Base-by-base conservation (phyloP, 2,113 vertebrate species). In the Syrrhaptes paradoxus region DNA sequence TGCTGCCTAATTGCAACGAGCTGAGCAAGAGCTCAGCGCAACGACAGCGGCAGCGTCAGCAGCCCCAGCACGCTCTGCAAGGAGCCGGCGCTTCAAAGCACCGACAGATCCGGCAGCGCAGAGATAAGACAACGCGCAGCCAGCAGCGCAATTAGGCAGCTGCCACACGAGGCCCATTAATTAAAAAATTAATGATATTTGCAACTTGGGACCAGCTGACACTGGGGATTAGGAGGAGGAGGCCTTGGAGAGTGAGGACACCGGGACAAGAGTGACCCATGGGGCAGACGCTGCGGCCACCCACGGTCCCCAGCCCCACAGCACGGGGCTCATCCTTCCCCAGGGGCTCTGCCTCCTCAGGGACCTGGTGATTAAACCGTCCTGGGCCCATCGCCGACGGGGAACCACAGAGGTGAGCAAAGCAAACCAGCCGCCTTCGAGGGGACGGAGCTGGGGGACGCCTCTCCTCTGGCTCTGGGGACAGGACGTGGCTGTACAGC, bases 41-140 rank as follows among this genome's bases (percentile, higher is more conserved):
- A 36, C 5, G 2, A 14, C 94, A 57, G 34, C 4, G 2, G 82
- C 89, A 54, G 85, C 58, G 66, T 92, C 94, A 96, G 95, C 93
- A 94, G 93, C 43, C 71, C 83, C 77, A 2, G 82, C 76, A 17
- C 16, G 13, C 75, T 68, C 95, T 7, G 77, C 90, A 12, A 78
- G 74, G 75, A 91, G 87, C 90, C 8, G 10, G 54, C 7, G 78
- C 95, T 96, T 95, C 95, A 91, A 86, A 75, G 87, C 1, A 29
- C 65, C 70, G 76, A 87, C 86, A 82, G 93, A 89, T 31, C 61
- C 21, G 2, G 96, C 92, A 90, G 94, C 86, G 5, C 51, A n/a
- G 85, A 96, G 95, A 90, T 93, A 97, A 96, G 95, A 57, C 93
- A 95, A 62, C 65, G 18, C 77, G 90, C 88, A 90, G 95, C 95